Evolutionary conservation across 1,140 invertebrate species (phyloP), one percentile per base, ranked within the genome.

Genomic region (Cryptotermes secundus): DNA sequence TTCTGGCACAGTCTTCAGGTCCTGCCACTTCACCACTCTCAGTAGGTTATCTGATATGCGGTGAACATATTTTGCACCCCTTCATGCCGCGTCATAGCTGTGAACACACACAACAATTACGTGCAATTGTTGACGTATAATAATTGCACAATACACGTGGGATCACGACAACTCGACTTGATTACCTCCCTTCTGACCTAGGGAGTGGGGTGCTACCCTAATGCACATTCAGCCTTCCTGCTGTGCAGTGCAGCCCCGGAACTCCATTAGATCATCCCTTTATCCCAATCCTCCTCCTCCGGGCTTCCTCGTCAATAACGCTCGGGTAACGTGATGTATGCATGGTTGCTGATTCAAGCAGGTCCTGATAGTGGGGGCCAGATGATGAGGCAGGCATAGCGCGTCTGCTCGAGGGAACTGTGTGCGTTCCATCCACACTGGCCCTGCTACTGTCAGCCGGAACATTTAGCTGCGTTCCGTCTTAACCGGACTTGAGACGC

Each of bases 301-400:
- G 45, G 10, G 14, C 45, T 49, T 72, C 59, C 59, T 31, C 59
- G 59, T 72, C 59, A 72, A 72, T 72, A 72, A 72, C 59, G 59
- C 59, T 72, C 31, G 59, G 59, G n/a, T 72, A 72, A 72, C 59
- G n/a, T 72, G 59, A 72, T 72, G 59, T 72, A 72, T 72, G 59
- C 59, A 72, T 72, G 59, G 59, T 26, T 10, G 59, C 59, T 72
- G 19, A 72, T 72, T 72, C n/a, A 72, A 72, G 59, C 31, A 31
- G 59, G 16, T 72, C 59, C 59, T 31, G 59, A 26, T 72, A 72
- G 59, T n/a, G 59, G 59, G 59, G 19, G n/a, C 45, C 59, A 31
- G 59, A 31, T 72, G 59, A n/a, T 72, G 59, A 31, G 59, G 4
- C 59, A n/a, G 26, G 26, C 26, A 31, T 2, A 72, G 59, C n/a